Percentiles rank a stretch among this genome's conserved stretches.
Conservation (phyloP, 2,113 vertebrate genomes). For the Trinectes maculatus region DNA sequence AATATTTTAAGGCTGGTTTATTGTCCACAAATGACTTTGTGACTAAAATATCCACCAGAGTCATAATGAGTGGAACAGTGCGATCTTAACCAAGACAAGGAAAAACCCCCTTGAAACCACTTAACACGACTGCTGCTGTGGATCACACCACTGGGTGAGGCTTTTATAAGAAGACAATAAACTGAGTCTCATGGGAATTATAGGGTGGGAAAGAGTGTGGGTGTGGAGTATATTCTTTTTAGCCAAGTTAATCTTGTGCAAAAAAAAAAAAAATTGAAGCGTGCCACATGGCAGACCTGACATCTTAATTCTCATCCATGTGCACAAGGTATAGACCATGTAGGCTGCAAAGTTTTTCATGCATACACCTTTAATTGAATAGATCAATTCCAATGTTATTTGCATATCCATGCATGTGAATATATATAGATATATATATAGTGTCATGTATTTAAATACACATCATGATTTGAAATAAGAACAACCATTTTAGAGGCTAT, state of each 20-base stretch:
- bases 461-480: not conserved
- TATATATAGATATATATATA: too few relatives aligned
- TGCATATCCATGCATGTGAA: not conserved
- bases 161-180: constrained; percentile 72
- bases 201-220: constrained; percentile 57
- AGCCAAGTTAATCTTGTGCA: constrained; percentile 41
- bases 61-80: constrained; percentile 58
- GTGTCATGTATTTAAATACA: not conserved
- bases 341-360: constrained; percentile 2
- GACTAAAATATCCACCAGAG: constrained; percentile 27
- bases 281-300: constrained; percentile 44
- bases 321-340: not conserved
- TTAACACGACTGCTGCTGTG: constrained; percentile 61
- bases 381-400: not conserved
- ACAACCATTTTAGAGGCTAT: constrained; percentile 14
- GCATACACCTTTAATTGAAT: not conserved
- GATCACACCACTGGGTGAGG: constrained; percentile 64
- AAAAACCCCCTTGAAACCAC: constrained; percentile 48
- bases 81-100: constrained; percentile 39
- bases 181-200: constrained; percentile 59
- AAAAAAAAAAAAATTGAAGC: constrained; percentile 44
- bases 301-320: constrained; percentile 32
- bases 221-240: constrained; percentile 56
- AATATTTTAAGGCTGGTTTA: constrained; percentile 27
- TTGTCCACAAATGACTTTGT: constrained; percentile 40